Evolutionary conservation across 2,113 vertebrate genomes (phyloP), one percentile per base, ranked within the genome.

Genomic region (Henicopernis longicauda): DNA sequence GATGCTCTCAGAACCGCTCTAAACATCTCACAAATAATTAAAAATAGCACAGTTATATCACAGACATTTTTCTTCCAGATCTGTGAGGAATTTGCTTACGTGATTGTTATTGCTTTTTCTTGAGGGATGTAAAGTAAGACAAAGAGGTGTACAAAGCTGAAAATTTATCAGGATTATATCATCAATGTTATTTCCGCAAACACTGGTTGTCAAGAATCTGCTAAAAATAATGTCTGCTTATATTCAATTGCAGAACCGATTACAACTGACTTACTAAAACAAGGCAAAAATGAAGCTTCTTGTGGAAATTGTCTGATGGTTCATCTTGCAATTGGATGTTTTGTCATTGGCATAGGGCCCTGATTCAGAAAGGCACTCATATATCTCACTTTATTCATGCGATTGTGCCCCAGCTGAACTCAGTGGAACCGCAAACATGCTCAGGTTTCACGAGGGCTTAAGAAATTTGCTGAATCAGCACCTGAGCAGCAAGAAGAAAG

Each of bases 391-490:
- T 89, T 82, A 45, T 79, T 80, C 42, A 23, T 81, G 40, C 52
- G 10, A 70, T n/a, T 50, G 14, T 82, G 63, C 55, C 77, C 54
- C 54, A 36, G 61, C 4, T 85, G 74, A 94, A 73, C 62, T 87
- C 49, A 31, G 34, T 49, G 29, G 93, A 91, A 93, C 66, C 66
- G 72, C 69, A 94, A 89, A 86, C 52, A 50, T 3, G 11, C 70
- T 91, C 84, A 61, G 40, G 74, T 95, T 97, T 96, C 86, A 88
- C 61, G 78, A 7, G 38, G 81, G 77, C 25, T 89, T 57, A 80
- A 89, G 70, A 45, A 58, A 29, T 83, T 77, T 86, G 70, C 74
- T 93, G 89, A 97, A 88, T 95, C 94, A 97, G 84, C 90, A 90
- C n/a, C 47, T 40, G 27, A 55, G 31, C 38, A 79, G 36, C 34